These are phyloP conservation scores for Takifugu bimaculatus DNA, from an alignment of 2,113 vertebrate genomes.

Conservation along the genomic window DNA sequence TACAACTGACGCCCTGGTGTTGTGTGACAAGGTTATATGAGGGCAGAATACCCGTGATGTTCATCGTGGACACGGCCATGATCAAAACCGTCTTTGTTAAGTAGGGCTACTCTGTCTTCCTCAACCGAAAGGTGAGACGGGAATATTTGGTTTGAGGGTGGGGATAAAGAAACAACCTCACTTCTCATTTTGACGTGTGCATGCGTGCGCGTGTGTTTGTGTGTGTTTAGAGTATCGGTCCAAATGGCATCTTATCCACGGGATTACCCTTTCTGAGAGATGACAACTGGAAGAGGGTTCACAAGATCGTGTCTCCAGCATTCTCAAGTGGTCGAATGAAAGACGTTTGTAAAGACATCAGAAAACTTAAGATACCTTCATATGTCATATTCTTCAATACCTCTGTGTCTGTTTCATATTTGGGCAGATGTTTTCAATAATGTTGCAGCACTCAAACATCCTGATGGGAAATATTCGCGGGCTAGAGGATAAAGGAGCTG, in stretches of 20 bases:
- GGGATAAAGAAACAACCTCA: too few species aligned
- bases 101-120: not conserved
- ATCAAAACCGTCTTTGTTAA: constrained; percentile 57
- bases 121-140: not conserved
- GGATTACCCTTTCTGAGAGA: not conserved
- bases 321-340: not conserved
- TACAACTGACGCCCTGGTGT: not conserved
- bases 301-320: not conserved
- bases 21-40: constrained; percentile 58
- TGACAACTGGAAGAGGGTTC: not conserved
- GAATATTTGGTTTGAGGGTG: too few species aligned
- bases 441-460: not conserved
- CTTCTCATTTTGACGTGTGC: too few species aligned
- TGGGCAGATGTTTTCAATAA: not conserved
- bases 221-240: not conserved
- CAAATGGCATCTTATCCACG: not conserved
- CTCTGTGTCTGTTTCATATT: not conserved
- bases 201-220: not conserved
- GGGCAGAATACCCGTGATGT: constrained; percentile 66
- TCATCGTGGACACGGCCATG: constrained; percentile 63
- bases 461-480: not conserved
- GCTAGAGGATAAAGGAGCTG: constrained; percentile 10
- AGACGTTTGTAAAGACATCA: not conserved
- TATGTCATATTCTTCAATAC: not conserved
- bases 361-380: too few species aligned